phyloP scores from a whole-genome alignment of 2,797 vertebrate genomes.

The Enteromius anoplus region DNA sequence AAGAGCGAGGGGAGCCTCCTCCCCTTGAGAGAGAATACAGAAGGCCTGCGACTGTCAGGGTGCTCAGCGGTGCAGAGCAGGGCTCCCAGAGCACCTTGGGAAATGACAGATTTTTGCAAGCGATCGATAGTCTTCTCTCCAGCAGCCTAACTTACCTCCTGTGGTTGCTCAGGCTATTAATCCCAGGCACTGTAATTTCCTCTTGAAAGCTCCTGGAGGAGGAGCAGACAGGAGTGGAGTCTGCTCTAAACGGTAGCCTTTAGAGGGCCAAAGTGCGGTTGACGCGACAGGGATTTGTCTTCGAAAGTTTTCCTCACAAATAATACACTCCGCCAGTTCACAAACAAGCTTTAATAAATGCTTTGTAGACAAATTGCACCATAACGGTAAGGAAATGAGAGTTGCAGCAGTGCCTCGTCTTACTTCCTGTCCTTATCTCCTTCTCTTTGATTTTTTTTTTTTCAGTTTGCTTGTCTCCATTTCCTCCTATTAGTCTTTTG shows the following conservation, averaged over 20 bases:
- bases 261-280: slow-evolving; percentile 20
- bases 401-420: slow-evolving; percentile 16
- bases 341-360: slow-evolving; percentile 36
- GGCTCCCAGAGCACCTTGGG: slow-evolving; percentile 56
- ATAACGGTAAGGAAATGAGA: slow-evolving; percentile 41
- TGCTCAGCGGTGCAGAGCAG: slow-evolving; percentile 40
- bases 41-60: slow-evolving; percentile 21
- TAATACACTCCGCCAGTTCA: slow-evolving; percentile 17
- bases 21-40: slow-evolving; percentile 51
- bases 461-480: slow-evolving; percentile 6
- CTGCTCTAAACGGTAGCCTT: slow-evolving; percentile 42
- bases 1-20: slow-evolving; percentile 56
- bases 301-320: slow-evolving; percentile 27
- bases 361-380: slow-evolving; percentile 36
- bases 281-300: slow-evolving; percentile 36
- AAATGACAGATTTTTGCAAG: slow-evolving; percentile 58
- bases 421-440: slow-evolving; percentile 33
- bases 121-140: slow-evolving; percentile 56
- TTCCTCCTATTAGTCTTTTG: slow-evolving; percentile 18
- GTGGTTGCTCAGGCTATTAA: slow-evolving; percentile 65
- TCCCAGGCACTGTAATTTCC: slow-evolving; percentile 64
- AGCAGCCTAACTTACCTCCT: slow-evolving; percentile 61
- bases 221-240: slow-evolving; percentile 41
- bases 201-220: slow-evolving; percentile 47
- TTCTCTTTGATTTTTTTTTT: not conserved